These are phyloP conservation scores for Pantherophis alleghaniensis DNA, from an alignment of 2,797 vertebrate genomes.

Conservation along the genomic window DNA sequence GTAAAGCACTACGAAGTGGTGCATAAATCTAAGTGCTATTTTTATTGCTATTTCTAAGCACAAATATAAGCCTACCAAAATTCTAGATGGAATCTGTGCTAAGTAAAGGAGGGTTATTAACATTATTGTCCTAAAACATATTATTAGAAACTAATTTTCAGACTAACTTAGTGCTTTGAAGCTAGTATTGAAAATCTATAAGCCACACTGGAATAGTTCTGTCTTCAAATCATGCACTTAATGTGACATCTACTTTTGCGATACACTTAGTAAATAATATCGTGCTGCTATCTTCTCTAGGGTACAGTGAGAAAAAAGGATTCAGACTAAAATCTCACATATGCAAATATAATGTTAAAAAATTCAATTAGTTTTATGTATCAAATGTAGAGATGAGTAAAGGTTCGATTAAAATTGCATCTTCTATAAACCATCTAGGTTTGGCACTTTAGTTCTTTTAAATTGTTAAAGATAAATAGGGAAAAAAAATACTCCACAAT, in stretches of 20 bases:
- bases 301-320: not conserved
- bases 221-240: not conserved
- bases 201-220: not conserved
- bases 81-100: not conserved
- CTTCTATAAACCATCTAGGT: not conserved
- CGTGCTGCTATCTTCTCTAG: not conserved
- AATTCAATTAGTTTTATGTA: not conserved
- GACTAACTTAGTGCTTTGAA: not conserved
- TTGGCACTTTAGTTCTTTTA: not conserved
- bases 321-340: not conserved
- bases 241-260: not conserved
- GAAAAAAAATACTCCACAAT: not conserved
- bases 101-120: not conserved
- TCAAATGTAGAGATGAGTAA: not conserved
- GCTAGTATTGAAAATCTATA: not conserved
- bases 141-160: not conserved
- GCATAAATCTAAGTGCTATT: not conserved
- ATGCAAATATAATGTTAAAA: slow-evolving; percentile 18
- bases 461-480: slow-evolving; percentile 1
- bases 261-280: not conserved
- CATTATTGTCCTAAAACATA: not conserved
- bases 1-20: not conserved
- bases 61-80: not conserved
- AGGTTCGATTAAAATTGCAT: slow-evolving; percentile 16
- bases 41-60: not conserved